phyloP scores from a whole-genome alignment of 2,113 vertebrate genomes.

The Bos javanicus region DNA sequence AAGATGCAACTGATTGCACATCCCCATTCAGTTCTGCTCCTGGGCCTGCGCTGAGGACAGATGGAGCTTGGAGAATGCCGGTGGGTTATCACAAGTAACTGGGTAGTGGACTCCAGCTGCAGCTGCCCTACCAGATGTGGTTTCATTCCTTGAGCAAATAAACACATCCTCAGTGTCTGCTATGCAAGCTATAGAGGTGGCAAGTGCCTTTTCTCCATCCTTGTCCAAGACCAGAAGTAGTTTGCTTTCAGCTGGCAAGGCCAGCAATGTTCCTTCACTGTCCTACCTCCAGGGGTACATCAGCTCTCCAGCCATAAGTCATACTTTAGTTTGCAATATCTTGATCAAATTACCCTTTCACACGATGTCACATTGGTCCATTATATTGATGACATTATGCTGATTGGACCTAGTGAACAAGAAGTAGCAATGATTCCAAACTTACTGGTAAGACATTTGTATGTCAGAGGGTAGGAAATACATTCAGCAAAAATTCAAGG shows the following conservation, averaged over 20 bases:
- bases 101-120: not conserved
- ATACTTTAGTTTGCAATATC: not conserved
- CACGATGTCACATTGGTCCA: not conserved
- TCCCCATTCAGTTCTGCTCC: not conserved
- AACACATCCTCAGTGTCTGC: not conserved
- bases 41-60: not conserved
- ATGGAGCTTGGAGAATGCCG: not conserved
- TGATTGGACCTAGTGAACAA: not conserved
- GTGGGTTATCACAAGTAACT: not conserved
- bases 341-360: not conserved
- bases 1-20: not conserved
- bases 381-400: not conserved
- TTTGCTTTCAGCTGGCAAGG: not conserved
- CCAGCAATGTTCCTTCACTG: not conserved
- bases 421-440: not conserved
- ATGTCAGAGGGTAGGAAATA: not conserved
- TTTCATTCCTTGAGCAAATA: not conserved
- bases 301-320: not conserved
- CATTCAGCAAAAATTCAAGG: not conserved
- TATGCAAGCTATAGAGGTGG: not conserved
- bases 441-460: not conserved
- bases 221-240: not conserved
- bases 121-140: not conserved
- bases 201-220: not conserved
- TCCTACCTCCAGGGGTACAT: not conserved